Conservation (phyloP, 2,113 vertebrate species). For the Myrmecophaga tridactyla region DNA sequence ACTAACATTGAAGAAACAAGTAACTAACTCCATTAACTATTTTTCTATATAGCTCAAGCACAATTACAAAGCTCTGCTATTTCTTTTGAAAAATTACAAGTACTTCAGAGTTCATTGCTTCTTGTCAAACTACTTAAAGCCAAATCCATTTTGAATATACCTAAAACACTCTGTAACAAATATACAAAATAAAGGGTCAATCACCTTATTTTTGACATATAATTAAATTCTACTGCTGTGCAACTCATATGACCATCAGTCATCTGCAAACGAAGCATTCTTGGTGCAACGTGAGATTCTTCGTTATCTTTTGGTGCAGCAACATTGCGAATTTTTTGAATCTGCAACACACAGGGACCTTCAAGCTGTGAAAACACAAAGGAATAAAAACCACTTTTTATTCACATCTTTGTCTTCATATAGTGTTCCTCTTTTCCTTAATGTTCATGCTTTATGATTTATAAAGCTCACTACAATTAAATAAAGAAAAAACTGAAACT, state of each 20-base stretch:
- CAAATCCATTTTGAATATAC: conserved; percentile 1
- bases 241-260: conserved; percentile 96
- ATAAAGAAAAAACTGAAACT: conserved; percentile 18
- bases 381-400: conserved; percentile 55
- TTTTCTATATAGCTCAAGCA: conserved; percentile 29
- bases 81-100: conserved; percentile 35
- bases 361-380: conserved; percentile 88
- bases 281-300: conserved; percentile 94
- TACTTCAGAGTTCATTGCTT: neutral
- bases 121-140: neutral
- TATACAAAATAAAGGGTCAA: conserved; percentile 33
- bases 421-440: conserved; percentile 23
- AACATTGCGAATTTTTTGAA: conserved; percentile 96
- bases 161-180: conserved; percentile 1
- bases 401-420: neutral
- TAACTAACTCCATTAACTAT: conserved; percentile 32
- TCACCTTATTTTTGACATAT: conserved; percentile 96
- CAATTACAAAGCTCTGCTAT: conserved; percentile 16
- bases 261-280: conserved; percentile 98
- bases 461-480: conserved; percentile 33
- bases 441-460: neutral
- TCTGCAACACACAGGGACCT: conserved; percentile 95
- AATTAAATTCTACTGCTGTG: conserved; percentile 92
- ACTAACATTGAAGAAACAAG: conserved; percentile 30
- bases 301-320: conserved; percentile 95